Evolutionary conservation across 1,140 invertebrate species (phyloP).

Genomic region (Neotoxoptera formosana): DNA sequence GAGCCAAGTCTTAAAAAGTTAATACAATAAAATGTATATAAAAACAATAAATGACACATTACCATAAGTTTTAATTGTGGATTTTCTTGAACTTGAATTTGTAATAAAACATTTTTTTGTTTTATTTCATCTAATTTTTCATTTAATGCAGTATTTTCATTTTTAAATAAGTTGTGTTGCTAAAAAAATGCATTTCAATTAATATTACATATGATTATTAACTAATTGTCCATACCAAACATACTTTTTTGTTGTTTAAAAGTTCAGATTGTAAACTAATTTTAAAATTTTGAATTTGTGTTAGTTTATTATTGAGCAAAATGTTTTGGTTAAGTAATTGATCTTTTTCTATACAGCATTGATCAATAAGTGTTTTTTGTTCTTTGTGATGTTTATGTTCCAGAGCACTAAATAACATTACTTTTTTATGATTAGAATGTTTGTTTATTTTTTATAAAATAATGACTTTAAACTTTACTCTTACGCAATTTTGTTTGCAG

Average conservation of each 20-base stretch:
- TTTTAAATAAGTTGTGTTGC: conserved; percentile 10
- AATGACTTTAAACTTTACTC: conserved; percentile 55
- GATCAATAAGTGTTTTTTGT: conserved; percentile 72
- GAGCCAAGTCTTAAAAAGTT: background rate
- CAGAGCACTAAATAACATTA: conserved; percentile 68
- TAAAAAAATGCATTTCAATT: background rate
- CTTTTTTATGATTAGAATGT: background rate
- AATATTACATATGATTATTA: background rate
- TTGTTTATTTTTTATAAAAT: background rate
- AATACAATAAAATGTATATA: background rate
- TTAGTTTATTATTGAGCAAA: conserved; percentile 69
- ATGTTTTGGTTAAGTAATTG: conserved; percentile 68
- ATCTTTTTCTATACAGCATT: conserved; percentile 76
- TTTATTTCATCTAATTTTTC: conserved; percentile 36
- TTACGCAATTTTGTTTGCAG: conserved; percentile 70
- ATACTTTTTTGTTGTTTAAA: conserved; percentile 67
- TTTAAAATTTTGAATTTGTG: conserved; percentile 68
- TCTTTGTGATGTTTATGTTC: conserved; percentile 80
- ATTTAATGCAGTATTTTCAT: conserved; percentile 28
- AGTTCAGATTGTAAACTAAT: conserved; percentile 67
- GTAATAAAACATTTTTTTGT: conserved; percentile 11
- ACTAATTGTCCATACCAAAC: conserved; percentile 46
- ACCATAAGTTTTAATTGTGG: conserved; percentile 32
- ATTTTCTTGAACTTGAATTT: conserved; percentile 49
- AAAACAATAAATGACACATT: background rate